Base-by-base conservation (phyloP, 2,113 vertebrate species). In the Pyrgilauda ruficollis region DNA sequence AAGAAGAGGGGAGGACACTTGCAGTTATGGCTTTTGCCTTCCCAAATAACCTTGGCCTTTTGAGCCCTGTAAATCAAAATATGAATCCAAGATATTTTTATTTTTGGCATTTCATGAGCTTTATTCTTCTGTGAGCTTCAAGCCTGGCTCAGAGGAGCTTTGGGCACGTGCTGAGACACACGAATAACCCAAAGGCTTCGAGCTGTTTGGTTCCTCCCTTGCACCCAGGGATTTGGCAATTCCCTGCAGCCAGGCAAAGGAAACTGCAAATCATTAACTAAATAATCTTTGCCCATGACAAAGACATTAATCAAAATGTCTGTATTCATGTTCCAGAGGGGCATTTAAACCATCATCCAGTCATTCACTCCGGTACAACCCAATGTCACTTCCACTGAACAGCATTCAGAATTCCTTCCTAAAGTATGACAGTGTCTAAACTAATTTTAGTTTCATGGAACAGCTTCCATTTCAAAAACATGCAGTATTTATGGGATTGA, bases 271-370 rank as follows among this genome's bases (percentile, higher is more conserved):
- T 95, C 81, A 94, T 93, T 96, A 92, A 80, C 84, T 70, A 86
- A 96, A 94, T 80, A 83, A 77, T 96, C 93, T 94, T 94, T 85
- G 64, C 67, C 82, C 81, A 79, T 93, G 93, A 95, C 90, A 96
- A 95, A 96, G 87, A 82, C 92, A 88, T 97, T 94, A 96, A 92
- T 89, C 75, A 86, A 94, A 88, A 83, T 43, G 89, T 37, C 26
- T 18, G 72, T 26, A 61, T 59, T 77, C 58, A 13, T 78, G 68
- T 68, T 93, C 80, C 94, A 96, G 70, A 81, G 78, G 87, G 78
- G 46, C 78, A 90, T 93, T 87, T 92, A 90, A 96, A 77, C 76
- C 94, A 95, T 91, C 87, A 74, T 50, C 53, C 81, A 75, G 75
- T 55, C 90, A 50, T 49, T 90, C 33, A 5, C 56, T 94, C 41